Percentiles rank a stretch among this genome's conserved stretches.
These are phyloP conservation scores for Epicauta chinensis DNA, from an alignment of 1,140 invertebrate species.

Conservation along the genomic window DNA sequence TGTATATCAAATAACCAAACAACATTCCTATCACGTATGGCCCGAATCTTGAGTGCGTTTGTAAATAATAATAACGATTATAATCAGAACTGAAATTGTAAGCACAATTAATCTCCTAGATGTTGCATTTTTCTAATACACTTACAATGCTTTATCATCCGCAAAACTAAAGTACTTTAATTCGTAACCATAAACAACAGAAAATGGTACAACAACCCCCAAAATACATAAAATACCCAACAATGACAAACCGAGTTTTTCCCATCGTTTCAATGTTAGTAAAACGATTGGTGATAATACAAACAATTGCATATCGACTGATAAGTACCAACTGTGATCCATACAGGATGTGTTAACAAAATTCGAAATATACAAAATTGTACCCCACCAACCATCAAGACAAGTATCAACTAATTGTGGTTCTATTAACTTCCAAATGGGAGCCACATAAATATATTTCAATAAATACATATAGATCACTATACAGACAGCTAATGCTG, in stretches of 20 bases:
- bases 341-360: too few relatives aligned
- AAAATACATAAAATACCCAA: not conserved
- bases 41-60: not conserved
- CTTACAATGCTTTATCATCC: too few relatives aligned
- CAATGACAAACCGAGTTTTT: not conserved
- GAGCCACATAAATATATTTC: conserved; percentile 40
- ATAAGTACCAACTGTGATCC: not conserved
- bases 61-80: not conserved
- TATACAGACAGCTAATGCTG: conserved; percentile 10
- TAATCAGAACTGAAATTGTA: not conserved
- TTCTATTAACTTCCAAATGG: conserved; percentile 38
- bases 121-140: too few relatives aligned
- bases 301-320: not conserved
- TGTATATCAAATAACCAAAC: not conserved
- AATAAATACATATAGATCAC: conserved; percentile 6
- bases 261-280: not conserved
- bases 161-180: too few relatives aligned
- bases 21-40: not conserved
- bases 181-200: not conserved
- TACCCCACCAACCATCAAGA: conserved; percentile 48
- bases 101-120: too few relatives aligned
- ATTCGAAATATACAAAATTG: conserved; percentile 45
- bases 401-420: conserved; percentile 34
- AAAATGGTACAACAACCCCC: not conserved
- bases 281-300: not conserved